A percentile compares a stretch with the other conserved stretches of the same genome.
Evolutionary conservation across 1,140 invertebrate genomes (phyloP).

Genomic region (Monochamus saltuarius): DNA sequence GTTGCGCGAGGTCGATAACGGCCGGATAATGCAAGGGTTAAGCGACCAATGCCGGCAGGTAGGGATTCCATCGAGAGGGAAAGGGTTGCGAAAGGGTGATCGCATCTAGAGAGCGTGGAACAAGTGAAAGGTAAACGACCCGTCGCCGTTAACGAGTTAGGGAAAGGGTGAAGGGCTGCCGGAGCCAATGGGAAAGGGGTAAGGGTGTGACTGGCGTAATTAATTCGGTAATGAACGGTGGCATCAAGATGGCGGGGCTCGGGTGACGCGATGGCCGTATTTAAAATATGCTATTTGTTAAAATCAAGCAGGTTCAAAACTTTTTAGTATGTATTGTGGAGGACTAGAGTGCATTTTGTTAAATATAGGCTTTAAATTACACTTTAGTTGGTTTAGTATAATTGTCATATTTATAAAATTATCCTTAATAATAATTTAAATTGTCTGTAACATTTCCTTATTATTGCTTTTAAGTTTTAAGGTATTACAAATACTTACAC

Average conservation of each 20-base stretch:
- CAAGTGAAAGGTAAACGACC: not conserved
- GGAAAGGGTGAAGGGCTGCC: not conserved
- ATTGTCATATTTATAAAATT: too few relatives aligned
- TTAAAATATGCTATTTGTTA: too few relatives aligned
- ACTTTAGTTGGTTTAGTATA: too few relatives aligned
- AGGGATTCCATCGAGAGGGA: constrained; percentile 7
- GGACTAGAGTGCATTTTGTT: too few relatives aligned
- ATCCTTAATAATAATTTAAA: too few relatives aligned
- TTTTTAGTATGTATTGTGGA: too few relatives aligned
- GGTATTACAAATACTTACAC: too few relatives aligned
- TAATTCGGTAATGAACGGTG: not conserved
- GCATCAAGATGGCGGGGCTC: too few relatives aligned
- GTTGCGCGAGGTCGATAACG: not conserved
- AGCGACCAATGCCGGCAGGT: constrained; percentile 6
- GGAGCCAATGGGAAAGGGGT: constrained; percentile 4
- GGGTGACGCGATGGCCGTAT: not conserved
- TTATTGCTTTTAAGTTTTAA: too few relatives aligned
- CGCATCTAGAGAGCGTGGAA: not conserved
- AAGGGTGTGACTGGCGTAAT: not conserved
- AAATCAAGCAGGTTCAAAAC: too few relatives aligned
- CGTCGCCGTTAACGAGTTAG: not conserved
- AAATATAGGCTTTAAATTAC: too few relatives aligned
- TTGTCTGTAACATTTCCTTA: too few relatives aligned
- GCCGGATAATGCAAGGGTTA: constrained; percentile 5
- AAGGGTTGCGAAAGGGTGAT: constrained; percentile 6